Percentiles rank a stretch among this genome's conserved stretches.
phyloP scores from a whole-genome alignment of 2,113 vertebrate species.

The Anolis carolinensis region DNA sequence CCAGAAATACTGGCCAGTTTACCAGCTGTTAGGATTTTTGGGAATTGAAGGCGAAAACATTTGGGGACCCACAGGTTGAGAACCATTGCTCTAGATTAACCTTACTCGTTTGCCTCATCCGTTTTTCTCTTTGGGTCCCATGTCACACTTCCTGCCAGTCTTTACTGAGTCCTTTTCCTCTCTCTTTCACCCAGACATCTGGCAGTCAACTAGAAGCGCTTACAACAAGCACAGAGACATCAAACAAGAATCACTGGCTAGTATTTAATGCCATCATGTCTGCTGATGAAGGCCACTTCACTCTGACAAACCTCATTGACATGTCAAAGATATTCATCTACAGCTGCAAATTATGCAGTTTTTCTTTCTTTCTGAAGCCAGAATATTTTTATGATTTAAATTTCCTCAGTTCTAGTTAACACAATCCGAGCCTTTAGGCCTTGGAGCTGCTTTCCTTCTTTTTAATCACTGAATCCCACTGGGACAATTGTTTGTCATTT shows the following conservation, averaged over 20 bases:
- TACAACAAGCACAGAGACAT: slow-evolving; percentile 41
- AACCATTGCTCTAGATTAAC: no score
- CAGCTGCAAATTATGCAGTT: slow-evolving; percentile 67
- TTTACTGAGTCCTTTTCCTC: not conserved
- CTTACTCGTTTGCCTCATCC: not conserved
- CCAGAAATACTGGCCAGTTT: no score
- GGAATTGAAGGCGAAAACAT: no score
- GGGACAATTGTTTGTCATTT: slow-evolving; percentile 41
- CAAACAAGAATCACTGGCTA: slow-evolving; percentile 62
- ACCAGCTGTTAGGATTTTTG: no score
- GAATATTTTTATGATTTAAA: slow-evolving; percentile 63
- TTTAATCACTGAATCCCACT: slow-evolving; percentile 14
- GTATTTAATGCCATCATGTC: slow-evolving; percentile 65
- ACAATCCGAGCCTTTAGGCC: slow-evolving; percentile 40
- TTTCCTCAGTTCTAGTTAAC: slow-evolving; percentile 52
- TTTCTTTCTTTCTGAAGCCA: slow-evolving; percentile 60
- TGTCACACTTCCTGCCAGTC: not conserved
- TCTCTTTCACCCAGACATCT: not conserved
- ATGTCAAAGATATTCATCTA: slow-evolving; percentile 61
- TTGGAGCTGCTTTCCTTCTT: not conserved
- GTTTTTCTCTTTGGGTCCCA: not conserved
- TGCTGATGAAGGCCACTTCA: slow-evolving; percentile 69
- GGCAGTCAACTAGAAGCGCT: slow-evolving; percentile 27
- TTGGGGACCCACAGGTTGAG: no score
- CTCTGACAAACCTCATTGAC: slow-evolving; percentile 54